Conservation (phyloP, 2,113 vertebrate species). For the Phoxinus phoxinus region DNA sequence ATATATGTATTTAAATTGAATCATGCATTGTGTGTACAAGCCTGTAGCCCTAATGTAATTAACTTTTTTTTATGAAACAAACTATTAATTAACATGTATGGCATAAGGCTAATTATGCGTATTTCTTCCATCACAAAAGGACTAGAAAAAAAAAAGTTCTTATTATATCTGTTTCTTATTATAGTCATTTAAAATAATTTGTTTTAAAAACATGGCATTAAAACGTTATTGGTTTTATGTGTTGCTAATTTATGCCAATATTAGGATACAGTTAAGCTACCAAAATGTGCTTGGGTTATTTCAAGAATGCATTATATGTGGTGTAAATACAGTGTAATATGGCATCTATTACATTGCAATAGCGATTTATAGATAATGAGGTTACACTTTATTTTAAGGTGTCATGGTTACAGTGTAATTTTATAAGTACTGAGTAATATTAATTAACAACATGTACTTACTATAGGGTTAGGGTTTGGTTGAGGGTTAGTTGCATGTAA, state of each 20-base stretch:
- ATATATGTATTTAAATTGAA: not conserved
- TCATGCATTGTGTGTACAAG: too few species aligned
- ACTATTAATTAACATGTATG: not conserved
- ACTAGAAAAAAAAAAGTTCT: not conserved
- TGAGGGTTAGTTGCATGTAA: too few species aligned
- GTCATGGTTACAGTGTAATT: too few species aligned
- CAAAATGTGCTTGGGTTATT: not conserved
- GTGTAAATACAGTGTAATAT: too few species aligned
- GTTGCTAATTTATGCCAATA: not conserved
- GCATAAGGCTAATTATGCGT: not conserved
- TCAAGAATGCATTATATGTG: not conserved
- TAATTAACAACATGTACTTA: too few species aligned
- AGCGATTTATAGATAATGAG: too few species aligned
- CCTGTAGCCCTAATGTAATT: too few species aligned
- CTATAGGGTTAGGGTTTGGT: too few species aligned
- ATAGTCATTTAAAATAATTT: not conserved
- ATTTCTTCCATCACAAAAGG: not conserved
- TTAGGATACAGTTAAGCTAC: not conserved
- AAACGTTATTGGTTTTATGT: not conserved
- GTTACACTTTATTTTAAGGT: too few species aligned
- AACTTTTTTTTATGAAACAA: not conserved
- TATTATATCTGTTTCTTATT: not conserved
- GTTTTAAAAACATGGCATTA: not conserved
- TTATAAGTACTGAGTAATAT: too few species aligned
- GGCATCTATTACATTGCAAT: too few species aligned